Evolutionary conservation across 1,140 invertebrate genomes (phyloP).

Genomic region (Drosophila tropicalis): DNA sequence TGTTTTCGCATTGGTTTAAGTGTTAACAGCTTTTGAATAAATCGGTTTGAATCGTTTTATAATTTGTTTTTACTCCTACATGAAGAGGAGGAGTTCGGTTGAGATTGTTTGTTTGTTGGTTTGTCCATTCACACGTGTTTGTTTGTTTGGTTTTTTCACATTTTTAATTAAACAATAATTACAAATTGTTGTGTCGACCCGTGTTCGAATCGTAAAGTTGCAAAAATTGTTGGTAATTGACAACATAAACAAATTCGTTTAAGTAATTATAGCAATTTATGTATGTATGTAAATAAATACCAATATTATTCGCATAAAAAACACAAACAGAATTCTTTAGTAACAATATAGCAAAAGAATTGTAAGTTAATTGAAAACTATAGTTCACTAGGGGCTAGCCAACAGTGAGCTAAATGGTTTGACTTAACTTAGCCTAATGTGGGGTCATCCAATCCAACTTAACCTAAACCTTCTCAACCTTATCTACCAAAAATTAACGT

Average conservation of each 20-base stretch:
- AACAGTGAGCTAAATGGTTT: too few relatives aligned
- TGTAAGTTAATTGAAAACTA: neutral
- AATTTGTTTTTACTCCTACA: constrained; percentile 15
- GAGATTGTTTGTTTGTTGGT: constrained; percentile 17
- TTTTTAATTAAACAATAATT: constrained; percentile 13
- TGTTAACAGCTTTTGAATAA: constrained; percentile 39
- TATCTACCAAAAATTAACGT: too few relatives aligned
- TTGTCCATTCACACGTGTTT: neutral
- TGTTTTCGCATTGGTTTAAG: constrained; percentile 44
- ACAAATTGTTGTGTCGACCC: neutral
- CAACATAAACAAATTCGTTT: neutral
- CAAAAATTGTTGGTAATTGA: neutral
- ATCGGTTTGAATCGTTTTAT: constrained; percentile 46
- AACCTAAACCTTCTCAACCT: too few relatives aligned
- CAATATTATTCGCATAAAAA: neutral
- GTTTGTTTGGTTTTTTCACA: neutral
- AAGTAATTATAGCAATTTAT: constrained; percentile 10
- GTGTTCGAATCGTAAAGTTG: neutral
- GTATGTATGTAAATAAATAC: constrained; percentile 1
- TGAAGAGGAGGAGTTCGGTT: constrained; percentile 22
- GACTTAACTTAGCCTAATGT: too few relatives aligned
- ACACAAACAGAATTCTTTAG: neutral
- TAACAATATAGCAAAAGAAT: neutral
- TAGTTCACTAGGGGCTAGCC: neutral
- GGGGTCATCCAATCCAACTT: too few relatives aligned